These are phyloP conservation scores for Heliconius nattereri DNA, from an alignment of 1,140 invertebrate species.

Conservation along the genomic window DNA sequence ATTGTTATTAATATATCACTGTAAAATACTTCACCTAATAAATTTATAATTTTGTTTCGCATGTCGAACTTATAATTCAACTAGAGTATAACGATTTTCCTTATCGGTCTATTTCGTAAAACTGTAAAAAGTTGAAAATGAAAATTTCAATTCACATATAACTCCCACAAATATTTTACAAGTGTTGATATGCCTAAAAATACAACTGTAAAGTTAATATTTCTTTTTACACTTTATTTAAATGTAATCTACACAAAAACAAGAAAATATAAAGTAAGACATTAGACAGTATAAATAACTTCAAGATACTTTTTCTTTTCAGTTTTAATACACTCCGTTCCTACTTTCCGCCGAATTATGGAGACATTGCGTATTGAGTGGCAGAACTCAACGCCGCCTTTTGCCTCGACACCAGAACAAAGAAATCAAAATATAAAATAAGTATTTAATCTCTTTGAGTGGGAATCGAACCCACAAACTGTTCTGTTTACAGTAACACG, in stretches of 20 bases:
- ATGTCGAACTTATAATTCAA: constrained; percentile 2
- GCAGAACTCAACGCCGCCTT: too few relatives aligned
- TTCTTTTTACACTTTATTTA: background rate
- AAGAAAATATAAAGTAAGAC: background rate
- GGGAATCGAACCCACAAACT: too few relatives aligned
- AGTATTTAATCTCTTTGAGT: too few relatives aligned
- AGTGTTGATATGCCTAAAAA: background rate
- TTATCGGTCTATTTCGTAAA: background rate
- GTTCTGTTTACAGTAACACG: too few relatives aligned
- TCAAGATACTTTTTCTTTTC: too few relatives aligned
- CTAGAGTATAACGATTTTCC: background rate
- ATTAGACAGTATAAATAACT: too few relatives aligned
- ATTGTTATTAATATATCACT: too few relatives aligned
- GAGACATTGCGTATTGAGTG: too few relatives aligned
- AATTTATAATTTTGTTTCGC: constrained; percentile 6
- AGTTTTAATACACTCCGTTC: too few relatives aligned
- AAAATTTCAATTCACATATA: background rate
- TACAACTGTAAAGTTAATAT: background rate
- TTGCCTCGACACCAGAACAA: too few relatives aligned
- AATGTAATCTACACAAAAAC: background rate
- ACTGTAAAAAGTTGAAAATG: constrained; percentile 3
- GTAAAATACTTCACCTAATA: background rate
- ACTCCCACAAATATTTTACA: background rate
- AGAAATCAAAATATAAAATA: too few relatives aligned
- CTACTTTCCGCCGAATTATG: too few relatives aligned